Evolutionary conservation across 30 jellyfish, hydroid and myxozoan genomes (phyloP), one percentile per base, ranked within the genome.

Genomic region (Morbakka virulenta): DNA sequence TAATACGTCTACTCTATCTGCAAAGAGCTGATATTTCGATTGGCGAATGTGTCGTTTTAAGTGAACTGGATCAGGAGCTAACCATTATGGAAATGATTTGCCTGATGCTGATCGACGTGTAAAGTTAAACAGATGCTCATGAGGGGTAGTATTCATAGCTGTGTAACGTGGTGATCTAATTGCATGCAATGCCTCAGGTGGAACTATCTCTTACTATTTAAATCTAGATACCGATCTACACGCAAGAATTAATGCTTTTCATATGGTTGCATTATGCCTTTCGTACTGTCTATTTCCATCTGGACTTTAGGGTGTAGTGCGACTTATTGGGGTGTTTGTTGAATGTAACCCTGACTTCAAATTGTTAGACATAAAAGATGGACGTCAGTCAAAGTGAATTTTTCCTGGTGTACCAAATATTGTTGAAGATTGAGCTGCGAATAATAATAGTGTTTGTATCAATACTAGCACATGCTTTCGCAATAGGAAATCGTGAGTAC

Each of bases 121-220:
- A 69, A 32, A 69, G 25, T 36, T 48, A 32, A 79, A 81, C 23
- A 71, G 52, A 64, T 86, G 50, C 34, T 84, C 93, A 68, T 49
- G 94, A 52, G 95, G 95, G 24, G 94, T 84, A 24, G 64, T 69
- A 53, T 86, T 77, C 79, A 88, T 86, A 77, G 96, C 64, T n/a
- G 94, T 86, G 34, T 53, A 69, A 47, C 78, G 83, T 14, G 66
- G 80, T n/a, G 91, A 84, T 29, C 92, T 86, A 65, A 76, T 86
- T 22, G 95, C 85, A 47, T 74, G 36, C 74, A 83, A 85, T 27
- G 34, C 28, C 64, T 73, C 85, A 91, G 84, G 64, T n/a, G n/a
- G n/a, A n/a, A n/a, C n/a, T n/a, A n/a, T n/a, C n/a, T n/a, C n/a
- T n/a, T n/a, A 23, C 74, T 67, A 28, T 32, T 26, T 70, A 49